A percentile compares a stretch with the other conserved stretches of the same genome.
phyloP scores from a whole-genome alignment of 2,888 invertebrate species.

The Yponomeuta evonymella region DNA sequence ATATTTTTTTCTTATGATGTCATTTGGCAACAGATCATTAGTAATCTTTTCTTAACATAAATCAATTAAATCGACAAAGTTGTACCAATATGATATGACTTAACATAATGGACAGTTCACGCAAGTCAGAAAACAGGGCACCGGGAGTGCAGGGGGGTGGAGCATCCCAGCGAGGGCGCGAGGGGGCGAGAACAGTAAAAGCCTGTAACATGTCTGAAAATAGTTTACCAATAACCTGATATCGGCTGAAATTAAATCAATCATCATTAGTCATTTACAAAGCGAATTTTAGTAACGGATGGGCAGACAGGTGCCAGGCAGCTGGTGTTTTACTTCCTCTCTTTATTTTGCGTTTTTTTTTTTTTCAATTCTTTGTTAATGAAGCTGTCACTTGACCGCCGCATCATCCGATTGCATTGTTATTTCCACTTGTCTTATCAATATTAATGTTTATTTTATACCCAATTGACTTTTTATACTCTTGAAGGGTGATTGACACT shows the following conservation, averaged over 20 bases:
- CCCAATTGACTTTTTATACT: not conserved
- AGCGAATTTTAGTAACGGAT: constrained; percentile 17
- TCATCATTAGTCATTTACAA: constrained; percentile 31
- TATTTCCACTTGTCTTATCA: not conserved
- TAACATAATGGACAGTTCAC: no score
- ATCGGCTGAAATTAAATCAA: not conserved
- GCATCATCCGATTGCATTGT: not conserved
- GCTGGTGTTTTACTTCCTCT: constrained; percentile 9
- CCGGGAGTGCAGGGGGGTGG: no score
- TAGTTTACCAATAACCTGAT: not conserved
- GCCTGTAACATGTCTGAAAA: no score
- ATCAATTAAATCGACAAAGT: no score
- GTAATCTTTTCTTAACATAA: no score
- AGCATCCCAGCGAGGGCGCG: no score
- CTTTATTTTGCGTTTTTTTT: constrained; percentile 1
- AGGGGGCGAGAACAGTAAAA: no score
- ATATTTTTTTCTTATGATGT: no score
- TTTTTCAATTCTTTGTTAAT: not conserved
- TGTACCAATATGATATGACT: no score
- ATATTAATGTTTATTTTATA: not conserved
- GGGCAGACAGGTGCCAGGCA: constrained; percentile 3
- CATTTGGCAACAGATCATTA: no score
- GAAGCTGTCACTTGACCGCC: not conserved
- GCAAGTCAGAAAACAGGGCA: no score
- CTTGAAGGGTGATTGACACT: not conserved